These are phyloP conservation scores for Scalopus aquaticus DNA, from an alignment of 2,113 vertebrate species.

Conservation along the genomic window DNA sequence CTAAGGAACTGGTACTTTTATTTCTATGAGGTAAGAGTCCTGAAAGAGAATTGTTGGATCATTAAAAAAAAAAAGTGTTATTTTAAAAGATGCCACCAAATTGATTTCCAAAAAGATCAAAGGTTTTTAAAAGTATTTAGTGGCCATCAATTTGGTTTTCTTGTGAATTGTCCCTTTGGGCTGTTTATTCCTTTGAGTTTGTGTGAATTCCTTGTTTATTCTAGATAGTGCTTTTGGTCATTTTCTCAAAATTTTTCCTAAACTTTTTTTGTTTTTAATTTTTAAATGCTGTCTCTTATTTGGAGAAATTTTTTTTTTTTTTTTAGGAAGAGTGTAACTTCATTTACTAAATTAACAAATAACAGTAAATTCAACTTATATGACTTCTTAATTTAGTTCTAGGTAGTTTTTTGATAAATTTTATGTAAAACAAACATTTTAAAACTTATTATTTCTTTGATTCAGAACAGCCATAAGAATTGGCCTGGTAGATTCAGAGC, in stretches of 20 bases:
- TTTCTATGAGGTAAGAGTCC: not conserved
- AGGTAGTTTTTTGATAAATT: not conserved
- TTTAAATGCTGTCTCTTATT: not conserved
- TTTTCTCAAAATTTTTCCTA: not conserved
- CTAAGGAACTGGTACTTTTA: not conserved
- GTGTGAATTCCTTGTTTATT: not conserved
- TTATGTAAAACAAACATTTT: not conserved
- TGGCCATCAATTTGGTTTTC: not conserved
- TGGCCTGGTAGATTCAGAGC: not conserved
- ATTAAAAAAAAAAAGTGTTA: not conserved
- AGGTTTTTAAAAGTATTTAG: not conserved
- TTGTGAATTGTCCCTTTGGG: not conserved
- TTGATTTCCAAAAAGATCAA: not conserved
- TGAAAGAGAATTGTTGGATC: not conserved
- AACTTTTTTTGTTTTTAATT: not conserved
- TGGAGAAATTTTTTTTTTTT: not conserved
- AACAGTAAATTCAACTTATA: not conserved
- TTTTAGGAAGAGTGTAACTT: not conserved
- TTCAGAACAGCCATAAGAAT: not conserved
- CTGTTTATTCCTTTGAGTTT: not conserved
- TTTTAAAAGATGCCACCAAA: not conserved
- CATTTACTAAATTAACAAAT: conserved; percentile 17
- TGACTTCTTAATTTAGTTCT: conserved; percentile 13
- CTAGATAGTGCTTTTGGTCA: not conserved
- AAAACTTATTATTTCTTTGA: not conserved